phyloP scores from a whole-genome alignment of 1,140 invertebrate species.

The Bombus confusus region DNA sequence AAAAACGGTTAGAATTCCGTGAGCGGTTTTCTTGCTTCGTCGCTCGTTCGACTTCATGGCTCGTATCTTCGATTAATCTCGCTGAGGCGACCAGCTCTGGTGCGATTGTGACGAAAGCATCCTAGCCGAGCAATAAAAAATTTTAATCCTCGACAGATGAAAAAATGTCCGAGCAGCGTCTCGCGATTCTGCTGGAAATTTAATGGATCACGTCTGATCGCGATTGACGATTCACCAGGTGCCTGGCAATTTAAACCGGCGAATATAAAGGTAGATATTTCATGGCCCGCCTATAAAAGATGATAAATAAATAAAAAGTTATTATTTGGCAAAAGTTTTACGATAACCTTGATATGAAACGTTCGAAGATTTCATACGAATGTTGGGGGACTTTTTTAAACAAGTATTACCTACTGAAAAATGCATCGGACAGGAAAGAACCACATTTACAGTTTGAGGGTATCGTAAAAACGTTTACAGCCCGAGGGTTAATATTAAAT shows the following conservation, averaged over 20 bases:
- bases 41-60: slow-evolving; percentile 40
- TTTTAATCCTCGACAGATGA: slow-evolving; percentile 32
- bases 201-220: not conserved
- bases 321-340: no score
- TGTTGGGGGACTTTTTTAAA: no score
- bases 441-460: no score
- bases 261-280: not conserved
- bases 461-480: no score
- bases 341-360: no score
- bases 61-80: slow-evolving; percentile 51
- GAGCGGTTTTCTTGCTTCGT: slow-evolving; percentile 10
- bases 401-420: no score
- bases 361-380: no score
- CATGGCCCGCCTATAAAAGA: no score
- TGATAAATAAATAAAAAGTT: no score
- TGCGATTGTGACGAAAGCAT: not conserved
- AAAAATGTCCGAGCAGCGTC: not conserved
- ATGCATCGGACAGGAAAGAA: no score
- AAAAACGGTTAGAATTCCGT: not conserved
- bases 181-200: not conserved
- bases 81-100: not conserved
- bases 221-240: not conserved
- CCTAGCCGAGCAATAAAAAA: slow-evolving; percentile 6
- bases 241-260: no score
- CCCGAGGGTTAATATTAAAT: no score